These are phyloP conservation scores for Campylomormyrus tamandua DNA, from an alignment of 2,113 vertebrate species.

Conservation along the genomic window DNA sequence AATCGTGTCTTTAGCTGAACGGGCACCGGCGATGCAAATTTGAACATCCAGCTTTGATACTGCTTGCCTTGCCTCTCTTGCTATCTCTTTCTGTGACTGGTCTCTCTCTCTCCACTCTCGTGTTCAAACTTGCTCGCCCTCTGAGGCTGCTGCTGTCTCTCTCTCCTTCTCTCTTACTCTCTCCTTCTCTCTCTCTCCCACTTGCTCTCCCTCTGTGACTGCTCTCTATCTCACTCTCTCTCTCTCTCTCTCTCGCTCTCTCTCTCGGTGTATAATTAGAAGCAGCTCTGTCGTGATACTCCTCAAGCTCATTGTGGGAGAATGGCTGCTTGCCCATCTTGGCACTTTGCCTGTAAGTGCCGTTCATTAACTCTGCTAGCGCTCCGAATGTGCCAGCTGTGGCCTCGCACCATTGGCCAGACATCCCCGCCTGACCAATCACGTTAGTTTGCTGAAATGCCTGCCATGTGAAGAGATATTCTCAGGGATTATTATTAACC, in stretches of 20 bases:
- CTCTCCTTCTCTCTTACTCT: neutral
- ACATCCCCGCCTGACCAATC: neutral
- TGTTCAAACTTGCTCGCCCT: constrained; percentile 24
- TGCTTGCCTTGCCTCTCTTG: constrained; percentile 37
- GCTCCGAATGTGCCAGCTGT: constrained; percentile 9
- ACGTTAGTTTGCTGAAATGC: neutral
- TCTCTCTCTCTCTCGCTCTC: constrained; percentile 20
- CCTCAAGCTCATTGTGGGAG: constrained; percentile 31
- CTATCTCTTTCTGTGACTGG: constrained; percentile 49
- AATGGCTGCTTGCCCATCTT: constrained; percentile 24
- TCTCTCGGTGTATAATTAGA: constrained; percentile 22
- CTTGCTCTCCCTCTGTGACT: constrained; percentile 33
- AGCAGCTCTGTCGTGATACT: constrained; percentile 27
- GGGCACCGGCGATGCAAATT: constrained; percentile 46
- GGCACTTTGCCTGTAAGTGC: constrained; percentile 24
- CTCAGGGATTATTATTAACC: neutral
- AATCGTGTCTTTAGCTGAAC: constrained; percentile 60
- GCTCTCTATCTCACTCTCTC: constrained; percentile 21
- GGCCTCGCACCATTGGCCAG: neutral
- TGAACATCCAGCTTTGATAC: constrained; percentile 63
- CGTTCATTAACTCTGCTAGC: constrained; percentile 23
- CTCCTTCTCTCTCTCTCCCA: constrained; percentile 30
- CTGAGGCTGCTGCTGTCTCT: constrained; percentile 37
- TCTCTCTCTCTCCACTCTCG: constrained; percentile 45
- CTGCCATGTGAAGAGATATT: neutral